phyloP scores from a whole-genome alignment of 2,797 vertebrate species.

The Lacerta agilis region DNA sequence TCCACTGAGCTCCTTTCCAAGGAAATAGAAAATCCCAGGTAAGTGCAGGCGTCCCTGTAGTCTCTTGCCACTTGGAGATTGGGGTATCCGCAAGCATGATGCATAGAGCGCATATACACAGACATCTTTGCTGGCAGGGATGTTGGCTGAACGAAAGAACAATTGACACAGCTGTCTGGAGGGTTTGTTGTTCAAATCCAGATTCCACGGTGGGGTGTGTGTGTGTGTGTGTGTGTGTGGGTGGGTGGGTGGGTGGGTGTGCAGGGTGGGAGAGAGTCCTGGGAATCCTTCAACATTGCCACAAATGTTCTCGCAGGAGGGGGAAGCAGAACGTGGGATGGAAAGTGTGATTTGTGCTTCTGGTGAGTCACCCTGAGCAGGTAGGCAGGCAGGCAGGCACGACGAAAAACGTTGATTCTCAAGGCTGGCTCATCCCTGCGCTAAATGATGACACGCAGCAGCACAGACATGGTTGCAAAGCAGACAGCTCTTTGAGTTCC shows the following conservation, averaged over 20 bases:
- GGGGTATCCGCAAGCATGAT: too few species aligned
- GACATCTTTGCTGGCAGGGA: not conserved
- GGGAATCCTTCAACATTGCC: not conserved
- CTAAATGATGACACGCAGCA: not conserved
- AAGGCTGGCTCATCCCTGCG: not conserved
- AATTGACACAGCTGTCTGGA: not conserved
- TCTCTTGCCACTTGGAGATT: too few species aligned
- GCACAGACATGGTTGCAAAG: not conserved
- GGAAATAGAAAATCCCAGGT: too few species aligned
- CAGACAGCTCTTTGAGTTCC: not conserved
- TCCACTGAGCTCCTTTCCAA: too few species aligned
- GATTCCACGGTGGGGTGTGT: too few species aligned
- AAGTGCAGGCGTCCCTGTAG: too few species aligned
- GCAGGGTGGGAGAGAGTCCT: not conserved
- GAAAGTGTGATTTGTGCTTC: not conserved
- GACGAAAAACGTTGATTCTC: not conserved
- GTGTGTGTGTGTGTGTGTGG: too few species aligned
- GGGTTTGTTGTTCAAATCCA: too few species aligned
- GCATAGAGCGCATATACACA: too few species aligned
- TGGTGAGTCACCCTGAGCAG: not conserved
- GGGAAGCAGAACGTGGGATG: not conserved
- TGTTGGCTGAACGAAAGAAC: not conserved
- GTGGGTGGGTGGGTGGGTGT: too few species aligned
- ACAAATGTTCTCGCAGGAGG: too few species aligned
- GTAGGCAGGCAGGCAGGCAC: too few species aligned